Base-by-base conservation (phyloP, 2,888 invertebrate genomes). In the Bombyx huttoni region DNA sequence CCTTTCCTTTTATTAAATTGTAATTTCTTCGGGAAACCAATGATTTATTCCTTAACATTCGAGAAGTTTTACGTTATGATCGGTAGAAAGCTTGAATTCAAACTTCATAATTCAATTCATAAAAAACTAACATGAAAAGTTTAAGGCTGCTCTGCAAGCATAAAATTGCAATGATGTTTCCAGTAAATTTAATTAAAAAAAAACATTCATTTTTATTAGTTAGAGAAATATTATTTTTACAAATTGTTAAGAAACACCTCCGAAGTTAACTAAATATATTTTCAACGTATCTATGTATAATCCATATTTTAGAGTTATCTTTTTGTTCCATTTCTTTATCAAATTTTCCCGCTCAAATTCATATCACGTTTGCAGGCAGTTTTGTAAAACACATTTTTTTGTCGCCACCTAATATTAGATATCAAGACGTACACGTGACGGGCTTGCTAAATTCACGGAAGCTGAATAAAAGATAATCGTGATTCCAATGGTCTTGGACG, bases 401-500 rank as follows among this genome's bases (percentile, higher is more conserved):
- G 67, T 73, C 68, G 56, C 61, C 67, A 59, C 67, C 70, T 67
- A 68, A 72, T 68, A 68, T 72, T 65, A 68, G 72, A 74, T 71
- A 74, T 70, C 74, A 74, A 72, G 70, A 67, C 68, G 54, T 55
- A 57, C 62, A 74, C 75, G 74, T 75, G 75, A 64, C 60, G 50
- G 51, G 70, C 64, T 58, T 69, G 56, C 50, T 13, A 12, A 40
- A 10, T 10, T 40, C 12, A 10, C 40, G 40, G 40, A 40, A 40
- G 40, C 40, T 40, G 40, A 40, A 40, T 12, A 40, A 40, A 40
- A 40, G 8, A 40, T 10, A 40, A 12, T 40, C 40, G 12, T 40
- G 40, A 40, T 40, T 40, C 40, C 40, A 7, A 8, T 40, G 40
- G 2, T 40, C 40, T 10, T 12, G 40, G 40, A 12, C 12, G 12